These are phyloP conservation scores for Galago senegalensis DNA, from an alignment of 2,797 vertebrate genomes.

Conservation along the genomic window DNA sequence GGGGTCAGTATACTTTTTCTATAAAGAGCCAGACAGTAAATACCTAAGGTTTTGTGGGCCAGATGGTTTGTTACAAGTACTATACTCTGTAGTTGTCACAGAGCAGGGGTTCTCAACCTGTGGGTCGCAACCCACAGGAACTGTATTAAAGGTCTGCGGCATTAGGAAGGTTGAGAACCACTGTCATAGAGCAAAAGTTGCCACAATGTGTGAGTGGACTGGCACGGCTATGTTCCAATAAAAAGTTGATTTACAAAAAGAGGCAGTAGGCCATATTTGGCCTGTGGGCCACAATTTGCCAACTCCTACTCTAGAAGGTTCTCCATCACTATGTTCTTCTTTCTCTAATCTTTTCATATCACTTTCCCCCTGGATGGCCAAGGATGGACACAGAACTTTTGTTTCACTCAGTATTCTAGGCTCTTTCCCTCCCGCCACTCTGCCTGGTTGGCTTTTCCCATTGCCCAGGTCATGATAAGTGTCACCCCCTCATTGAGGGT, in stretches of 20 bases:
- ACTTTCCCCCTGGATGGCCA: neutral
- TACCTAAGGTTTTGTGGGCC: neutral
- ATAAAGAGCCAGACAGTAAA: neutral
- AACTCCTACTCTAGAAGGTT: neutral
- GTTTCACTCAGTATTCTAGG: neutral
- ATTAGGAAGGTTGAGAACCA: too few species aligned
- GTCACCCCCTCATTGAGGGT: neutral
- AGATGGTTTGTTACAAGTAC: neutral
- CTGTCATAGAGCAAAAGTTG: neutral
- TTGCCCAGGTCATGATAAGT: neutral
- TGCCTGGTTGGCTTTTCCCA: neutral
- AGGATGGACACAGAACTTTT: neutral
- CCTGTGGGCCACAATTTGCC: neutral
- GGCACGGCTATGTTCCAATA: neutral
- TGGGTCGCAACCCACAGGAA: too few species aligned
- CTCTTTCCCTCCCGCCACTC: neutral
- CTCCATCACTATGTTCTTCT: neutral
- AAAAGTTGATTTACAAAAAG: neutral
- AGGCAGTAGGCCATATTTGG: neutral
- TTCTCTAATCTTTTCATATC: neutral
- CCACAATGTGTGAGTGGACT: neutral
- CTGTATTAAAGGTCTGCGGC: too few species aligned
- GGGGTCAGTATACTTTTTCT: neutral
- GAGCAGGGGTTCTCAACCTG: neutral
- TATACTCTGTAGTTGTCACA: too few species aligned